Evolutionary conservation across 2,113 vertebrate species (phyloP).

Genomic region (Struthidea cinerea): DNA sequence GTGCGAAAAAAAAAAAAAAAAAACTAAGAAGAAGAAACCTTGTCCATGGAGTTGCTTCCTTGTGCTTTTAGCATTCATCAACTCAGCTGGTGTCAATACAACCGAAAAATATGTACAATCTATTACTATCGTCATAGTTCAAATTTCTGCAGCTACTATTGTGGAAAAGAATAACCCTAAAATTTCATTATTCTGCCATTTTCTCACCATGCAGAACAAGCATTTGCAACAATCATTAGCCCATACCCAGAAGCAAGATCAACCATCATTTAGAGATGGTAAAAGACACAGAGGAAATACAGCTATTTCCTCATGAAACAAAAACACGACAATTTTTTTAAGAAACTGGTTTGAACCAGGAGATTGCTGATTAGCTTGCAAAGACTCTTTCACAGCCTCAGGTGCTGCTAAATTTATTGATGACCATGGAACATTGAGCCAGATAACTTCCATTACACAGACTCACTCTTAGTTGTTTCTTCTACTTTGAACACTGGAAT

Average conservation of each 20-base stretch:
- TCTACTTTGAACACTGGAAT: background rate
- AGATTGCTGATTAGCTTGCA: background rate
- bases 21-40: background rate
- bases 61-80: background rate
- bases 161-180: background rate
- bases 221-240: background rate
- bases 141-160: background rate
- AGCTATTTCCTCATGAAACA: background rate
- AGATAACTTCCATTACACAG: background rate
- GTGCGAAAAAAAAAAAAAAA: too few relatives aligned
- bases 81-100: background rate
- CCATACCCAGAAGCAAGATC: background rate
- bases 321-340: background rate
- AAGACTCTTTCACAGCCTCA: background rate
- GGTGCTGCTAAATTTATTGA: background rate
- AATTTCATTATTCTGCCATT: background rate
- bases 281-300: background rate
- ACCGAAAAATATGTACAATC: background rate
- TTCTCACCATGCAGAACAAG: background rate
- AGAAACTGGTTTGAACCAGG: background rate
- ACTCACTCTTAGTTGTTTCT: background rate
- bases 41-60: background rate
- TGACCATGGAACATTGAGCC: rapidly evolving
- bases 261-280: background rate
- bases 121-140: background rate